These are phyloP conservation scores for Baryphthengus martii DNA, from an alignment of 2,113 vertebrate genomes.

Conservation along the genomic window DNA sequence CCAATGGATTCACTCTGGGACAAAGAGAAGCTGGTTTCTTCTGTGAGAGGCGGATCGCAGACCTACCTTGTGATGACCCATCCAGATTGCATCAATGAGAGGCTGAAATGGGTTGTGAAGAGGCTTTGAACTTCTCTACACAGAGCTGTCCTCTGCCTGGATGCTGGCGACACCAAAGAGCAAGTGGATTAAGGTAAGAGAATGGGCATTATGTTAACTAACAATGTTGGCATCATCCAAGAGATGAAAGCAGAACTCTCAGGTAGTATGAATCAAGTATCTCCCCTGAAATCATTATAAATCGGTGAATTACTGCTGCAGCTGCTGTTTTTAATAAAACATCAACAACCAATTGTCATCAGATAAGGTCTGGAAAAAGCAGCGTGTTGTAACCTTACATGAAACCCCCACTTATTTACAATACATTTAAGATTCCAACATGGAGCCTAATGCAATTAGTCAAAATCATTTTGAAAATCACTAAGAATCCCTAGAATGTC, in stretches of 20 bases:
- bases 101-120: neutral
- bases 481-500: neutral
- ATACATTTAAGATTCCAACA: neutral
- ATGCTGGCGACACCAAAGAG: neutral
- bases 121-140: neutral
- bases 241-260: neutral
- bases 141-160: neutral
- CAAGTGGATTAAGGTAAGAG: neutral
- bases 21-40: neutral
- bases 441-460: constrained; percentile 26
- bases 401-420: neutral
- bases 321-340: neutral
- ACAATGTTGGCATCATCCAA: neutral
- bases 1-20: neutral
- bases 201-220: neutral
- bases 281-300: neutral
- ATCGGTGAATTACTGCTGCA: neutral
- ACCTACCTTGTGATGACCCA: neutral
- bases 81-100: neutral
- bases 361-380: neutral
- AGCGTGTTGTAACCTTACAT: neutral
- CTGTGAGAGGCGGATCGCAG: neutral
- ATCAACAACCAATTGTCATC: neutral
- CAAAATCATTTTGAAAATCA: constrained; percentile 13
- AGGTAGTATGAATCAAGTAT: neutral